Evolutionary conservation across 2,888 invertebrate species (phyloP), one percentile per base, ranked within the genome.

Genomic region (Cryptus viduatorius): DNA sequence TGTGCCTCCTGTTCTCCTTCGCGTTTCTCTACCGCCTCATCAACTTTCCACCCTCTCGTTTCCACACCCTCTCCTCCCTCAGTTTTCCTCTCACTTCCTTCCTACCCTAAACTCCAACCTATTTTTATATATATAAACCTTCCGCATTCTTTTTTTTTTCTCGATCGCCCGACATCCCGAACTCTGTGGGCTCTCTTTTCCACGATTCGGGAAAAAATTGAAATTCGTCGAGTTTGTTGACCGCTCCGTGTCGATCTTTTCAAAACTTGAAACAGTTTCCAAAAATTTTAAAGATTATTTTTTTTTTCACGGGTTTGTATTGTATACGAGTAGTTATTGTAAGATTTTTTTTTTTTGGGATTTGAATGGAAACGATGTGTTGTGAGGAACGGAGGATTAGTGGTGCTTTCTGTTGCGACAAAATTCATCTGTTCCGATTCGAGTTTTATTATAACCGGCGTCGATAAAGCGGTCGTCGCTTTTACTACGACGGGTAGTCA

Each of bases 21-120:
- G 42, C 77, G 76, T 82, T 73, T 48, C 86, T 65, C 82, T 75
- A 80, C 85, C 77, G 80, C 87, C 86, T 87, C 88, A 87, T 87
- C 87, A 86, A 85, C 88, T 87, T 88, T 89, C 86, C 87, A 84
- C 88, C 85, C 82, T 71, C 73, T 65, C 83, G 69, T 72, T 56
- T 77, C 42, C 61, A 48, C 71, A 65, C 53, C 68, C 59, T 59
- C 37, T 73, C 56, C 24, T 59, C 42, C 65, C 72, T 71, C 83
- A 12, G 37, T 69, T 53, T 68, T 46, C 37, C 46, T 29, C 73
- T 80, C 59, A 46, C 75, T 64, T 16, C 50, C 59, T 24, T 14
- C 5, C n/a, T 59, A 67, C 53, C 75, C 24, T 44, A 16, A n/a
- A 56, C 67, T 64, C 75, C 2, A 53, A 72, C 8, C 37, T 50